phyloP scores from a whole-genome alignment of 2,888 invertebrate species.

The Fissipunctia ypsillon region DNA sequence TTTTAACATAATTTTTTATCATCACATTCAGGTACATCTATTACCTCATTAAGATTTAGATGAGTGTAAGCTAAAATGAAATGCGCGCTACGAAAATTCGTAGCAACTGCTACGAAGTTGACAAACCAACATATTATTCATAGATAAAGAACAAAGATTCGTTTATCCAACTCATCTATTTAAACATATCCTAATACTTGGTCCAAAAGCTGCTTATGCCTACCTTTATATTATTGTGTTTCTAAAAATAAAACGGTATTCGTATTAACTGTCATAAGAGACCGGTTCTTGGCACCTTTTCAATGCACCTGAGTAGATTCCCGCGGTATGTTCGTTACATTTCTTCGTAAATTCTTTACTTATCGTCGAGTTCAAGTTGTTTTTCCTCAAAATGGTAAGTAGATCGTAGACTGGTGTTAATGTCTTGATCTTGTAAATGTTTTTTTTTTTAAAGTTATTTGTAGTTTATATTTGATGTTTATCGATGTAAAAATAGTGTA shows the following conservation, averaged over 20 bases:
- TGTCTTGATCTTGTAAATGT: slow-evolving; percentile 40
- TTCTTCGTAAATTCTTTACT: slow-evolving; percentile 69
- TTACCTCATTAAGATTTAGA: not conserved
- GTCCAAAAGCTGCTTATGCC: slow-evolving; percentile 56
- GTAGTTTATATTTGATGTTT: slow-evolving; percentile 22
- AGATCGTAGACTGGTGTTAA: slow-evolving; percentile 49
- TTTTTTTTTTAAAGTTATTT: slow-evolving; percentile 7
- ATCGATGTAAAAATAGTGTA: slow-evolving; percentile 16
- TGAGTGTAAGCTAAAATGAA: not conserved
- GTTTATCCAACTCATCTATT: not conserved
- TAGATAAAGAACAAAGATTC: not conserved
- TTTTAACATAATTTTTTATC: not conserved
- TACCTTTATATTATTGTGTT: slow-evolving; percentile 70
- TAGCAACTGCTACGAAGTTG: slow-evolving; percentile 41
- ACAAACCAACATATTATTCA: not conserved
- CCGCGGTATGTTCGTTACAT: slow-evolving; percentile 69
- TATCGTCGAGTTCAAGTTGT: slow-evolving; percentile 61
- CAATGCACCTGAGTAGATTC: slow-evolving; percentile 69
- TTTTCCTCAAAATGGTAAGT: slow-evolving; percentile 60
- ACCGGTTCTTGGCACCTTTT: slow-evolving; percentile 76
- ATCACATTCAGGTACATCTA: not conserved
- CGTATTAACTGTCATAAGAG: slow-evolving; percentile 75
- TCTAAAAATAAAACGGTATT: slow-evolving; percentile 75
- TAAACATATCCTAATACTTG: slow-evolving; percentile 17
- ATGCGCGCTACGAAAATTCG: slow-evolving; percentile 33